Conservation (phyloP, 2,888 invertebrate genomes). For the Mycalesis mineus region DNA sequence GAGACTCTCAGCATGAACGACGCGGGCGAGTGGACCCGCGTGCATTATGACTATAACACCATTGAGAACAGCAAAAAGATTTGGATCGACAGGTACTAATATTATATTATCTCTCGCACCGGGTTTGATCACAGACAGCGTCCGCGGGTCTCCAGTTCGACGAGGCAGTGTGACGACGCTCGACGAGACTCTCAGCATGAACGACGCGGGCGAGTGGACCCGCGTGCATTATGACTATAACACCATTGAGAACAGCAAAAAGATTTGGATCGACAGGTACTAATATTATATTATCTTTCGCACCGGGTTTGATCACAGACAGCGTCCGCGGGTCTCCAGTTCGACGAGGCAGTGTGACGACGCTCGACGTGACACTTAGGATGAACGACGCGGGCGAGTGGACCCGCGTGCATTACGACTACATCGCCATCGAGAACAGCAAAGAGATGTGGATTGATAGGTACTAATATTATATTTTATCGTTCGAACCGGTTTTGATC, state of each 20-base stretch:
- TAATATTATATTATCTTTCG: no score
- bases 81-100: slow-evolving; percentile 73
- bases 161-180: slow-evolving; percentile 65
- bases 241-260: slow-evolving; percentile 52
- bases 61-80: slow-evolving; percentile 60
- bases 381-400: slow-evolving; percentile 67
- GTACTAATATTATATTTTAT: no score
- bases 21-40: slow-evolving; percentile 64
- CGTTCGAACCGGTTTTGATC: slow-evolving; percentile 52
- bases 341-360: slow-evolving; percentile 61
- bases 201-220: slow-evolving; percentile 68
- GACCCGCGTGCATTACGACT: slow-evolving; percentile 66
- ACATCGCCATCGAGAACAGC: slow-evolving; percentile 47
- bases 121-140: slow-evolving; percentile 43
- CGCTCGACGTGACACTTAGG: slow-evolving; percentile 68
- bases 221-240: slow-evolving; percentile 61
- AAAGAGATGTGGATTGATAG: slow-evolving; percentile 74
- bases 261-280: slow-evolving; percentile 74
- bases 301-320: slow-evolving; percentile 47
- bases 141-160: slow-evolving; percentile 48
- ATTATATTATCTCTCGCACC: no score
- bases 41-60: slow-evolving; percentile 58
- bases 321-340: slow-evolving; percentile 49
- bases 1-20: slow-evolving; percentile 71
- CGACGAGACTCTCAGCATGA: slow-evolving; percentile 69